Evolutionary conservation across 1,140 invertebrate genomes (phyloP).

Genomic region (Stenopsyche tienmushanensis): DNA sequence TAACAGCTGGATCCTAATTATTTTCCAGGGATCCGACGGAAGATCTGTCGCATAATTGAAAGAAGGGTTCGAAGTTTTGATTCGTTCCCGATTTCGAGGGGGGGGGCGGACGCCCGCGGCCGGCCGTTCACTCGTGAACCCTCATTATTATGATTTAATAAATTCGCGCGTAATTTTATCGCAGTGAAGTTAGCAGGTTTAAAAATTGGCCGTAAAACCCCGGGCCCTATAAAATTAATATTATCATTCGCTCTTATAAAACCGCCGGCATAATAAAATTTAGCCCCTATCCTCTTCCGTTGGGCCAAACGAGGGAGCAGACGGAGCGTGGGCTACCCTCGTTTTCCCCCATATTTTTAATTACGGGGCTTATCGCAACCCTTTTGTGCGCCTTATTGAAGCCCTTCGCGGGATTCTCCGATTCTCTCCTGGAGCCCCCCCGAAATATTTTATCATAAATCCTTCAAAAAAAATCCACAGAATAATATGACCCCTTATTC

Average conservation of each 20-base stretch:
- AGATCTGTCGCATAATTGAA: no score
- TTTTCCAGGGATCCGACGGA: no score
- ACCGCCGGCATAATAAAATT: constrained; percentile 10
- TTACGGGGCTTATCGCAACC: constrained; percentile 33
- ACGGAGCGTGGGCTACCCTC: neutral
- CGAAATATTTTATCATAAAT: no score
- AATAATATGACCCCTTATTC: no score
- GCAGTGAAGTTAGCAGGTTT: neutral
- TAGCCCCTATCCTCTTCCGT: neutral
- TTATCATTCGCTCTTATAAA: neutral
- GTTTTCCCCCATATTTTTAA: constrained; percentile 33
- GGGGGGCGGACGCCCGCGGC: no score
- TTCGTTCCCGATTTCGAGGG: no score
- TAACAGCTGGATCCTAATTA: no score
- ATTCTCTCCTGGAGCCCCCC: no score
- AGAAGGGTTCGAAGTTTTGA: no score
- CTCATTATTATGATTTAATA: constrained; percentile 1
- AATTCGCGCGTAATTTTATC: constrained; percentile 11
- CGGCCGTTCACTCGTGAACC: no score
- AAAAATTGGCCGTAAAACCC: neutral
- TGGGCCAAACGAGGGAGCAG: neutral
- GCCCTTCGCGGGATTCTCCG: no score
- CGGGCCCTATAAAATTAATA: constrained; percentile 26
- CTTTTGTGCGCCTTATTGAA: constrained; percentile 23
- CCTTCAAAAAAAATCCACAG: no score